Evolutionary conservation across 2,888 invertebrate genomes (phyloP).

Genomic region (Ophonus ardosiacus): DNA sequence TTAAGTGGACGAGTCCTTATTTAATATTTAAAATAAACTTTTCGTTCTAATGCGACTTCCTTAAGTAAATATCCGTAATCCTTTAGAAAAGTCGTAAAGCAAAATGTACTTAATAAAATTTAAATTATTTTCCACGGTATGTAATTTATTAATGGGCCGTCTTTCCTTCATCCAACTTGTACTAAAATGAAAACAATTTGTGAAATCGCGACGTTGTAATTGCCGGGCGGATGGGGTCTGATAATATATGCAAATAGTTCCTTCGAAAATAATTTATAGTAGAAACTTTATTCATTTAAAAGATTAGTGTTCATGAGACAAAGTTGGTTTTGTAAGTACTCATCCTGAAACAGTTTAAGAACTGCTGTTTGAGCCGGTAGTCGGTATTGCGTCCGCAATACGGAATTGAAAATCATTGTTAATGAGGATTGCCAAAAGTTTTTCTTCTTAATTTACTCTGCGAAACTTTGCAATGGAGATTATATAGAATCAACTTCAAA

Average conservation of each 20-base stretch:
- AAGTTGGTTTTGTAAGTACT: slow-evolving; percentile 26
- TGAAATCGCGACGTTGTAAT: slow-evolving; percentile 34
- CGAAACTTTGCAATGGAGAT: slow-evolving; percentile 64
- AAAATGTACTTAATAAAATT: slow-evolving; percentile 22
- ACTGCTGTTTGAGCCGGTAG: slow-evolving; percentile 40
- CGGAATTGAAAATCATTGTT: slow-evolving; percentile 69
- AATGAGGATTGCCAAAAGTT: slow-evolving; percentile 67
- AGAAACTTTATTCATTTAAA: slow-evolving; percentile 54
- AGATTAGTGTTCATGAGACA: slow-evolving; percentile 45
- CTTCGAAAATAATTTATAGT: slow-evolving; percentile 50
- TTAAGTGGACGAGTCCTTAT: no score
- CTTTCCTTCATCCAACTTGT: background rate
- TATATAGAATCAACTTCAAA: slow-evolving; percentile 63
- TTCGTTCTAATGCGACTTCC: slow-evolving; percentile 1
- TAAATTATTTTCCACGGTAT: slow-evolving; percentile 4
- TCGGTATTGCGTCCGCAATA: slow-evolving; percentile 54
- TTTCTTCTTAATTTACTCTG: slow-evolving; percentile 67
- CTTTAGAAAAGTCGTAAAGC: background rate
- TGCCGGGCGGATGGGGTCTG: background rate
- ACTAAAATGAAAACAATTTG: slow-evolving; percentile 31
- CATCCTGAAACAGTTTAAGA: slow-evolving; percentile 51
- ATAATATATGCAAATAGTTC: slow-evolving; percentile 49
- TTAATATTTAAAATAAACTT: background rate
- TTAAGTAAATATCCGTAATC: slow-evolving; percentile 21
- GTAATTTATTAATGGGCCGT: slow-evolving; percentile 21